Evolutionary conservation across 2,888 invertebrate genomes (phyloP), one percentile per base, ranked within the genome.

Genomic region (Lasioglossum villosulum): DNA sequence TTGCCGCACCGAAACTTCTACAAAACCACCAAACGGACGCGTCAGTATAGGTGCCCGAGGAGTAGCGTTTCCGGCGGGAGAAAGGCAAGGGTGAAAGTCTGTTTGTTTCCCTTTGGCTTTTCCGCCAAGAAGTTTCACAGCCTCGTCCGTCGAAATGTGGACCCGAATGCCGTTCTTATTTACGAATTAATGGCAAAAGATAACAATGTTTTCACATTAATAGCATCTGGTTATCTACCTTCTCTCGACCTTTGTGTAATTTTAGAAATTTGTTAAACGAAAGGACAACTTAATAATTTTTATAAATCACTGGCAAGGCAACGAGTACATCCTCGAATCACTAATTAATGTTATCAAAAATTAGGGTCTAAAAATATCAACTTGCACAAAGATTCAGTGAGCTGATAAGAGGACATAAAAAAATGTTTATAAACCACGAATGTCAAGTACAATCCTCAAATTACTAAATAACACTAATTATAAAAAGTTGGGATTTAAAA

Each of bases 1-100:
- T 92, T 90, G 84, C 75, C 82, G 84, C 87, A 78, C 82, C 90
- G 88, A 90, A 92, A 92, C 91, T 92, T 91, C 84, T 70, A 77
- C 86, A 81, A 85, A 90, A 89, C 90, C 86, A 68, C 81, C 70
- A 82, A 88, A 89, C 83, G 86, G 81, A 90, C 83, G 80, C 74
- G 73, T 34, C 59, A 63, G 70, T 83, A 82, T 83, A 75, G 82
- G 70, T 75, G 48, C 30, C n/a, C 42, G 34, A 37, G 56, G 52
- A 78, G 75, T 34, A 83, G 80, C 84, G 30, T 82, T 87, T 85
- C 82, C 82, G 72, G 30, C 27, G 63, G 52, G 52, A 52, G 56
- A 87, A 86, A 72, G 30, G 71, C 82, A 27, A 52, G 56, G 39
- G 34, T 71, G 75, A 71, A 90, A 76, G 85, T 83, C 80, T 79